These are phyloP conservation scores for Aphelocoma californica DNA, from an alignment of 2,797 vertebrate genomes.

Conservation along the genomic window DNA sequence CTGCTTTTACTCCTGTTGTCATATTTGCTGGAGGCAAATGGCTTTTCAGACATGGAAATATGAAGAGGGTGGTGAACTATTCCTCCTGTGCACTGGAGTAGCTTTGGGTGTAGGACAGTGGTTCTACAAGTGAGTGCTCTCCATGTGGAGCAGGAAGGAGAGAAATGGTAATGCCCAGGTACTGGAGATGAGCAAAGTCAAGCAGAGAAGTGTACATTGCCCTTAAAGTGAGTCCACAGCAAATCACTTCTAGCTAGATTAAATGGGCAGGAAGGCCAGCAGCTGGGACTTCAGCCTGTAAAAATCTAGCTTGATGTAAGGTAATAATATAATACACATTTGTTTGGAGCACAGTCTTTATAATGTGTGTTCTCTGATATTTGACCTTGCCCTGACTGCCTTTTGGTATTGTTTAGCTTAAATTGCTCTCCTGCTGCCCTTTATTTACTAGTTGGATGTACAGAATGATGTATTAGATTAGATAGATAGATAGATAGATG, in stretches of 20 bases:
- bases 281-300: neutral
- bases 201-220: neutral
- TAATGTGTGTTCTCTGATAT: neutral
- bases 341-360: neutral
- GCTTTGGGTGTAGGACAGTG: neutral
- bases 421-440: neutral
- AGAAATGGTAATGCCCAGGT: neutral
- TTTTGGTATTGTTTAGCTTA: neutral
- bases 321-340: neutral
- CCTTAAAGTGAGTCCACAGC: neutral
- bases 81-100: neutral
- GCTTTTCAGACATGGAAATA: neutral
- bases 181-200: neutral
- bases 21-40: neutral
- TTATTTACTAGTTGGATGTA: neutral
- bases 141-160: neutral
- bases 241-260: neutral
- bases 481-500: neutral
- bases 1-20: neutral
- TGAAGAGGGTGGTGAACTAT: neutral
- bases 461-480: neutral
- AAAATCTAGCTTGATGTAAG: neutral
- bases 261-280: neutral
- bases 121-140: neutral
- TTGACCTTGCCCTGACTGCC: neutral